Percentiles rank a stretch among this genome's conserved stretches.
Evolutionary conservation across 1,140 invertebrate species (phyloP).

Genomic region (Drosophila mauritiana): DNA sequence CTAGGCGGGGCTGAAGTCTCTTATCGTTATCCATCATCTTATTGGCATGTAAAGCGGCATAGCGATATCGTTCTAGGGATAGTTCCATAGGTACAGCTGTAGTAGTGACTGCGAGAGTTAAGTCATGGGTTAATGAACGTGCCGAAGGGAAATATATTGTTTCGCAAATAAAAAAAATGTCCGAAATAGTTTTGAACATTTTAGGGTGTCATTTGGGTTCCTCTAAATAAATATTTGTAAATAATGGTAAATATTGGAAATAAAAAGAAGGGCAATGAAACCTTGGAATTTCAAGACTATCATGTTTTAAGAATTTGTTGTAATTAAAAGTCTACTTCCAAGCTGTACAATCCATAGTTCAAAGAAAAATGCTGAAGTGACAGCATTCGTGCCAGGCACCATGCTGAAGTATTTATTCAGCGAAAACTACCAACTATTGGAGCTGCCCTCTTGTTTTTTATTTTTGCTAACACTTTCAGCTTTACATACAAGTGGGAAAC

Average conservation of each 20-base stretch:
- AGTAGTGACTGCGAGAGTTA: constrained; percentile 34
- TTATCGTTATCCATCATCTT: constrained; percentile 87
- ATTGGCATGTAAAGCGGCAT: constrained; percentile 90
- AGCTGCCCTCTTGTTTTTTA: constrained; percentile 22
- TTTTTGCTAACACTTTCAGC: constrained; percentile 39
- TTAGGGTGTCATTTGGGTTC: too few species aligned
- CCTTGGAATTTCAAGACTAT: too few species aligned
- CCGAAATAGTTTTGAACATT: too few species aligned
- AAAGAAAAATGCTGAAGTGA: neutral
- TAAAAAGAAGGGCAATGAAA: too few species aligned
- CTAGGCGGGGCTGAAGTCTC: constrained; percentile 90
- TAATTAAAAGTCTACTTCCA: neutral
- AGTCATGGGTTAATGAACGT: constrained; percentile 24
- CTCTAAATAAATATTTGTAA: neutral
- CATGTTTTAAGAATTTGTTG: too few species aligned
- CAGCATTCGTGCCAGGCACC: constrained; percentile 25
- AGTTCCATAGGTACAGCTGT: constrained; percentile 96
- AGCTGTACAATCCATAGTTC: neutral
- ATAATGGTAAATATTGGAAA: too few species aligned
- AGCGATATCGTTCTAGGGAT: constrained; percentile 93
- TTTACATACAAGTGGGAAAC: constrained; percentile 62
- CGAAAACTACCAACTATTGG: constrained; percentile 30
- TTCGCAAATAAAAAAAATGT: neutral
- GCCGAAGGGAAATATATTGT: constrained; percentile 6
- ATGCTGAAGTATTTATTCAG: constrained; percentile 25